Base-by-base conservation (phyloP, 2,113 vertebrate genomes). In the Varanus komodoensis region DNA sequence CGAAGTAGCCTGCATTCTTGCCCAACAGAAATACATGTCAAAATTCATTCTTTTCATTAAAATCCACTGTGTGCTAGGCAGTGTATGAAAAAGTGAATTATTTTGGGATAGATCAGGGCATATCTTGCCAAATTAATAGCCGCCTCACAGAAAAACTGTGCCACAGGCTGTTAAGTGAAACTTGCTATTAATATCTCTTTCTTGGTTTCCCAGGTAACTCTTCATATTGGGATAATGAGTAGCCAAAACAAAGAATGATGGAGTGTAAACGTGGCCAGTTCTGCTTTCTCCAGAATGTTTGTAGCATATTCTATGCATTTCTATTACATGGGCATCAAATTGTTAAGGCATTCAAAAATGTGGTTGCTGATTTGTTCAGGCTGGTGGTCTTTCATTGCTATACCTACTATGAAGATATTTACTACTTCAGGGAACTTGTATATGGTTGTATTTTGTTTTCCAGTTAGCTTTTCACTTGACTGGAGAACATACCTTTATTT, bases 81-180 rank as follows among this genome's bases (percentile, higher is more conserved):
- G 38, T 38, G 82, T 54, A 86, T 83, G 71, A 80, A 89, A 69
- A 68, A 44, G 27, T 44, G 75, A 54, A 69, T 85, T 69, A 69
- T 50, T 69, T 64, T 50, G 32, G 27, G 68, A 73, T 29, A 44
- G 64, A 79, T 79, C 89, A 71, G 25, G 34, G 29, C 23, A 57
- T 85, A 67, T 54, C 64, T 89, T 85, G 48, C 64, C 75, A 85
- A 86, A 89, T 89, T 57, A 85, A 52, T 69, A 23, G 34, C n/a
- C 67, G 85, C n/a, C 61, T 38, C 89, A 71, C 78, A 64, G n/a
- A 57, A 79, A 78, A 69, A 25, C 74, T 79, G 69, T 78, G 82
- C 89, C 61, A 69, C 15, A 54, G 74, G 50, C 44, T 9, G n/a
- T 85, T 85, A 85, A 85, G 85, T 69, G 48, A 71, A n/a, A 25